Conservation (phyloP, 1,140 invertebrate genomes). For the Drosophila leontia region DNA sequence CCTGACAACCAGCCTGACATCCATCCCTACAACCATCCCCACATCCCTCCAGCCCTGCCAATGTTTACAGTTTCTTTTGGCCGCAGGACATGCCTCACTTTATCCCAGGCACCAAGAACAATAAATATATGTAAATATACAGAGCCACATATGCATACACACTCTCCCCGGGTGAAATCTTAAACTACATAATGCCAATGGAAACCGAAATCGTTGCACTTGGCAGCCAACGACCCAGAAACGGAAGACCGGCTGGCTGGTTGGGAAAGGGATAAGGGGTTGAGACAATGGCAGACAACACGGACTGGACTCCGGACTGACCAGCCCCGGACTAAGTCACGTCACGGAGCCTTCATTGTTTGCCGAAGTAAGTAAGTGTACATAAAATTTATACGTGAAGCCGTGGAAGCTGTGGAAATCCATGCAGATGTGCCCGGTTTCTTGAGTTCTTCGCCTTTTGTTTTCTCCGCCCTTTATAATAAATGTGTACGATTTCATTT, state of each 20-base stretch:
- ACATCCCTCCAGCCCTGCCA: constrained; percentile 14
- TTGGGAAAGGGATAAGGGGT: constrained; percentile 26
- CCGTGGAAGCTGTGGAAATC: constrained; percentile 34
- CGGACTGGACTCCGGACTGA: constrained; percentile 32
- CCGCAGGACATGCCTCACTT: constrained; percentile 67
- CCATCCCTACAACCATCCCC: background rate
- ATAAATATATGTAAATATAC: constrained; percentile 61
- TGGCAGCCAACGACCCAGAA: constrained; percentile 64
- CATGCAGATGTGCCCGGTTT: constrained; percentile 76
- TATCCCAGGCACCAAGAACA: constrained; percentile 33
- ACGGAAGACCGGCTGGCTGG: constrained; percentile 8
- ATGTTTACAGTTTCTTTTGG: constrained; percentile 65
- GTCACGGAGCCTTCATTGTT: constrained; percentile 75
- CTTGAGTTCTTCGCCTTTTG: constrained; percentile 67
- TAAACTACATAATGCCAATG: constrained; percentile 74
- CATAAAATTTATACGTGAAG: constrained; percentile 77
- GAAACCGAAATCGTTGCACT: constrained; percentile 80
- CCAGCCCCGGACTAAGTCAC: constrained; percentile 69
- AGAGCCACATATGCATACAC: constrained; percentile 45
- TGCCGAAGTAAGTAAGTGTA: constrained; percentile 82
- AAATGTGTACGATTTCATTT: constrained; percentile 68
- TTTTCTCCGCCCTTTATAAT: constrained; percentile 72
- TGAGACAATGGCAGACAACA: constrained; percentile 61
- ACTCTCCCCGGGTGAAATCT: constrained; percentile 67
- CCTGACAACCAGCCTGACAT: constrained; percentile 11